Base-by-base conservation (phyloP, 2,888 invertebrate genomes). In the Chaetoderma sp. region DNA sequence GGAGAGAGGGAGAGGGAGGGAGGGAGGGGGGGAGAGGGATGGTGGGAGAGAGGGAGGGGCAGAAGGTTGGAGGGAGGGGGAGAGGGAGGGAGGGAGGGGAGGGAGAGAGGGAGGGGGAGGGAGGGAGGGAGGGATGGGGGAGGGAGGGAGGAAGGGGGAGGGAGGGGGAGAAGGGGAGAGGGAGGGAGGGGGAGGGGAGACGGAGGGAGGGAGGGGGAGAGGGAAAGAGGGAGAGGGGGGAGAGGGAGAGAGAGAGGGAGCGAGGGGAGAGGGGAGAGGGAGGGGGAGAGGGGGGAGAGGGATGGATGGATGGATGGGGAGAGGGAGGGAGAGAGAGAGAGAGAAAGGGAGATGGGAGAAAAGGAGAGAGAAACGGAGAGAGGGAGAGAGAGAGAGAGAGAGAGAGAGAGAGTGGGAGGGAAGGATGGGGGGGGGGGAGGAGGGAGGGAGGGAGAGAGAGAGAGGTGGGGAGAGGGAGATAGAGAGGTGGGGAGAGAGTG, bases 391-490 rank as follows among this genome's bases (percentile, higher is more conserved):
- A 47, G 30, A 47, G 27, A 63, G 18, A 57, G 16, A 56, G 36
- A 33, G 30, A 44, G 42, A 54, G 39, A 54, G 6, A 30, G 25
- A 55, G 55, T 45, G 33, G 45, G 55, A 55, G 39, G 32, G 44
- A 55, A n/a, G 32, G 55, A 39, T 13, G n/a, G 27, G 1, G 32
- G 23, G n/a, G 45, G 8, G 30, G 21, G 25, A 6, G 18, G 27
- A 39, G 6, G 21, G 21, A 54, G 6, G 30, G 61, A 55, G 42
- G 42, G 39, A 39, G 27, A n/a, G n/a, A n/a, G n/a, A n/a, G n/a
- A n/a, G n/a, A n/a, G n/a, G n/a, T n/a, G n/a, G n/a, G n/a, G n/a
- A n/a, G n/a, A n/a, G n/a, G n/a, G n/a, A n/a, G n/a, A n/a, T n/a
- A n/a, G n/a, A n/a, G n/a, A n/a, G n/a, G n/a, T n/a, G n/a, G n/a